These are phyloP conservation scores for Amblyraja radiata DNA, from an alignment of 2,797 vertebrate species.

Conservation along the genomic window DNA sequence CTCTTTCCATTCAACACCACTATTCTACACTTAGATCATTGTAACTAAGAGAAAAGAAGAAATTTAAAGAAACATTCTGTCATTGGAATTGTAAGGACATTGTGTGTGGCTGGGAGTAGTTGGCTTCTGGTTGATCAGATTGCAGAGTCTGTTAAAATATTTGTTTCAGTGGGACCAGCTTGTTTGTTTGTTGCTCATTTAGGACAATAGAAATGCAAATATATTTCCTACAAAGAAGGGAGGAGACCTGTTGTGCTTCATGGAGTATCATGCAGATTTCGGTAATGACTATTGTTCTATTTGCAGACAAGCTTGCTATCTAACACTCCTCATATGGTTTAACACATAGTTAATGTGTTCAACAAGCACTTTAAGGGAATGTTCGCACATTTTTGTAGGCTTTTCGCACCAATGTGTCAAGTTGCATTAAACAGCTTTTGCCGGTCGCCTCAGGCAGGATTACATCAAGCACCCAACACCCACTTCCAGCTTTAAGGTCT, in stretches of 20 bases:
- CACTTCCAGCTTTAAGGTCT: background rate
- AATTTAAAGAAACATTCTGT: no score
- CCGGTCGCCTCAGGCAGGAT: constrained; percentile 30
- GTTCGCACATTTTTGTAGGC: constrained; percentile 18
- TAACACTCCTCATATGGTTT: constrained; percentile 8
- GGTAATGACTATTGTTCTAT: constrained; percentile 19
- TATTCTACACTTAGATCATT: no score
- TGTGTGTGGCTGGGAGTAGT: background rate
- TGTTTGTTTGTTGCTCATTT: constrained; percentile 9
- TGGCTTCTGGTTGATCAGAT: background rate
- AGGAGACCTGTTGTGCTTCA: constrained; percentile 19
- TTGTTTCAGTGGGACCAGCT: background rate
- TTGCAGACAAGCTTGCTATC: constrained; percentile 27
- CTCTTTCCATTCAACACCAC: no score
- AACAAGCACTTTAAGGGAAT: constrained; percentile 24
- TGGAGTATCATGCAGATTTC: background rate
- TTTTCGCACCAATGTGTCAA: constrained; percentile 37
- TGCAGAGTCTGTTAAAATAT: background rate
- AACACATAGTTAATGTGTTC: constrained; percentile 27
- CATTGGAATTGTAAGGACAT: background rate
- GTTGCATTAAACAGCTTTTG: constrained; percentile 35
- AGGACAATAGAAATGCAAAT: constrained; percentile 14
- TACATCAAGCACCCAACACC: constrained; percentile 1
- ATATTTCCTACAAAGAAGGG: background rate
- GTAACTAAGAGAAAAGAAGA: no score